Base-by-base conservation (phyloP, 1,140 invertebrate species). In the Tetramorium simillimum region DNA sequence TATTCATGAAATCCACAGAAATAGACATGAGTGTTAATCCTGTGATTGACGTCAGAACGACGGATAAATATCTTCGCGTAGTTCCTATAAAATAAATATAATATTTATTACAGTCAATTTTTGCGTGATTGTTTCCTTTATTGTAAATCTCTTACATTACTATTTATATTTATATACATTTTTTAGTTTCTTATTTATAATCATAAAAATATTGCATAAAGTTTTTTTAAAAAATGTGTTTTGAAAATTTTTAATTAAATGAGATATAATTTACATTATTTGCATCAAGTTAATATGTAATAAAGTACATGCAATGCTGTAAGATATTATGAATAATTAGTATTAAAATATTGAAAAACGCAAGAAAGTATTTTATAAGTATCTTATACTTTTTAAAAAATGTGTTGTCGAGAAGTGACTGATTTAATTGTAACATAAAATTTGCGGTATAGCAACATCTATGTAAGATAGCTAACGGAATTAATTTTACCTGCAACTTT, bases 81-180 rank as follows among this genome's bases (percentile, higher is more conserved):
- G 69, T 43, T 63, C 6, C 75, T 81, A 18, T 28, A 46, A 82
- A 75, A 75, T 60, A 21, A 73, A 16, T 5, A 43, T 12, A 67
- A 56, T n/a, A 72, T 7, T 65, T 78, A 1, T 78, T 33, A 53
- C 3, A n/a, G 2, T 0, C 14, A 40, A 0, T 58, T 75, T 43
- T 73, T 21, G 33, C 33, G 4, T 33, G 33, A 33, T 33, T 6
- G 2, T 49, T 40, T 73, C 40, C 10, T 16, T 67, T 67, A 46
- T 10, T 46, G 12, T 46, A 46, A 33, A 28, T 28, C 24, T 28
- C 24, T 1, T 28, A 28, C 24, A 28, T 28, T 28, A 28, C 24
- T 28, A 28, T 28, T 28, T 28, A 28, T 28, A 28, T 28, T 28
- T 28, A 28, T 28, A n/a, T 28, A 28, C 24, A 28, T 1, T 28